Evolutionary conservation across 2,888 invertebrate genomes (phyloP).

Genomic region (Chloroclysta siterata): DNA sequence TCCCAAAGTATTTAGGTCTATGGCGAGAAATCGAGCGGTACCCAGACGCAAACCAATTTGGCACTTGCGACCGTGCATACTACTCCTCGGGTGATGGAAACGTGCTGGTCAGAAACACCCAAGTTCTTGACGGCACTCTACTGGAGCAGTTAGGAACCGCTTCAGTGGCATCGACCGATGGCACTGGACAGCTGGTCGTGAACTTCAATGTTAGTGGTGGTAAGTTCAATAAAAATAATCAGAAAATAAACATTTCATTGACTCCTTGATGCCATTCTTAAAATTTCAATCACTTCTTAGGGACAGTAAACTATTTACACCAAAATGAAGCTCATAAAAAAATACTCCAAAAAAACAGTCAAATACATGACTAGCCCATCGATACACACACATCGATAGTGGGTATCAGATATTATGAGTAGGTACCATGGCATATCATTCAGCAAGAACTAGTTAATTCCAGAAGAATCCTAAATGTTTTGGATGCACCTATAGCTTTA

Average conservation of each 20-base stretch:
- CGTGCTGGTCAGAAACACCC: slow-evolving; percentile 54
- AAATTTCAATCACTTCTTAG: no score
- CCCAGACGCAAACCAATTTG: slow-evolving; percentile 85
- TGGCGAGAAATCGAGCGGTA: slow-evolving; percentile 88
- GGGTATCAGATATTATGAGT: no score
- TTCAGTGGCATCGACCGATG: slow-evolving; percentile 66
- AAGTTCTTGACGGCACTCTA: slow-evolving; percentile 70
- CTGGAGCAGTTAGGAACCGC: slow-evolving; percentile 80
- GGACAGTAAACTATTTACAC: no score
- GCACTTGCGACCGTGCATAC: slow-evolving; percentile 85
- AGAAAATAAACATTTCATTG: neutral
- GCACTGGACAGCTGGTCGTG: slow-evolving; percentile 81
- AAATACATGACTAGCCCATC: neutral
- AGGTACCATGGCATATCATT: neutral
- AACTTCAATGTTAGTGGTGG: slow-evolving; percentile 81
- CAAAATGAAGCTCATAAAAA: neutral
- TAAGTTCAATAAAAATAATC: slow-evolving; percentile 47
- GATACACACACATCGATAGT: no score
- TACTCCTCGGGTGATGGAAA: slow-evolving; percentile 64
- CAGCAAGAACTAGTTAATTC: neutral
- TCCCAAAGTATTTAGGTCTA: slow-evolving; percentile 63
- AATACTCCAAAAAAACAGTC: no score
- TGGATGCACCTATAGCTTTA: no score
- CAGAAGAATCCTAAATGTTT: no score
- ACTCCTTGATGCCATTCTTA: no score